phyloP scores from a whole-genome alignment of 2,113 vertebrate species.

The Heloderma charlesbogerti region DNA sequence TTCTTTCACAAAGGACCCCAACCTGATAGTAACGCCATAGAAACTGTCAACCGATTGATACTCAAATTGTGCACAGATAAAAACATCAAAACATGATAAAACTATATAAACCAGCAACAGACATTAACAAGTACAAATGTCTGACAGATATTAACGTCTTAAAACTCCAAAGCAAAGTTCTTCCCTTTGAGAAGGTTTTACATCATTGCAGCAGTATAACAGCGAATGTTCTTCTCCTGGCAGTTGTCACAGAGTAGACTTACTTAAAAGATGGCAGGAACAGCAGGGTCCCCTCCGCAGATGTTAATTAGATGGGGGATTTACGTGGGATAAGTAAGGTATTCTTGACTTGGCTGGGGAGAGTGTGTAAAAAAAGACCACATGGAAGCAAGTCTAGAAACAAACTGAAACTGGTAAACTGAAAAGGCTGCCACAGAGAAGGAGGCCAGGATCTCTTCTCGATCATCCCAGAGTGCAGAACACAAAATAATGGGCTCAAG shows the following conservation, averaged over 20 bases:
- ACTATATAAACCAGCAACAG: not conserved
- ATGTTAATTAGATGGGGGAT: not conserved
- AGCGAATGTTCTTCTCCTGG: not conserved
- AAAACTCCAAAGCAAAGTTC: not conserved
- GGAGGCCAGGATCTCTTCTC: too few species aligned
- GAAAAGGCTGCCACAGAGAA: too few species aligned
- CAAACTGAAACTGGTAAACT: not conserved
- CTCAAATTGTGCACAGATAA: not conserved
- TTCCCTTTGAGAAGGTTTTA: not conserved
- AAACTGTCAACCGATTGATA: not conserved
- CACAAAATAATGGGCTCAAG: too few species aligned
- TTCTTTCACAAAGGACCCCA: not conserved
- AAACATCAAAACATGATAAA: not conserved
- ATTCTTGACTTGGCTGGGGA: not conserved
- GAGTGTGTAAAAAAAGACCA: not conserved
- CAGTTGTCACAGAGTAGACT: too few species aligned
- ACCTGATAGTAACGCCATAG: not conserved
- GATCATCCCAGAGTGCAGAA: too few species aligned
- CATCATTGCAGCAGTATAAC: not conserved
- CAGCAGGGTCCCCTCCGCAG: not conserved
- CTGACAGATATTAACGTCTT: not conserved
- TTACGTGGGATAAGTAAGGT: not conserved
- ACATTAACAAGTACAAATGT: not conserved
- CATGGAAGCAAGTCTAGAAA: not conserved
- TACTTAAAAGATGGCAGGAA: not conserved